These are phyloP conservation scores for Danionella cerebrum DNA, from an alignment of 2,113 vertebrate species.

Conservation along the genomic window DNA sequence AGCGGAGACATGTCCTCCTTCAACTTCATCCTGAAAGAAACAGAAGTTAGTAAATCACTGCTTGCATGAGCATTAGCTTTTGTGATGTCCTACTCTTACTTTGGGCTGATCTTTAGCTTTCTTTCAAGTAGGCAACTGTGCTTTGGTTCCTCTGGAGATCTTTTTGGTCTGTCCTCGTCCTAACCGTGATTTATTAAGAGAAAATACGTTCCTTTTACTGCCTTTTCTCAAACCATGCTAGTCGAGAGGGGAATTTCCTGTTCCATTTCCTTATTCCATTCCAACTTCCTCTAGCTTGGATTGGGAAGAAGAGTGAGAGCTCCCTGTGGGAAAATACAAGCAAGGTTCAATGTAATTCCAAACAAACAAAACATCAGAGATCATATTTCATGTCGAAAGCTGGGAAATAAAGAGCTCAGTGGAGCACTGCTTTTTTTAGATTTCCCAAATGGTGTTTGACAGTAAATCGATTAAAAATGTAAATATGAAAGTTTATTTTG, in stretches of 20 bases:
- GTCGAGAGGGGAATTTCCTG: neutral
- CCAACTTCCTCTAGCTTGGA: neutral
- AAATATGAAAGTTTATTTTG: too few relatives aligned
- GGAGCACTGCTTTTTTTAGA: too few relatives aligned
- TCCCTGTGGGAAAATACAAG: neutral
- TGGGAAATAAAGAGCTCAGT: too few relatives aligned
- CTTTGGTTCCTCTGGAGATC: neutral
- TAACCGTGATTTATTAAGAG: too few relatives aligned
- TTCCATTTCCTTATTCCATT: conserved; percentile 19
- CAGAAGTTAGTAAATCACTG: neutral
- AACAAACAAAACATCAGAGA: too few relatives aligned
- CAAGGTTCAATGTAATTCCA: too few relatives aligned
- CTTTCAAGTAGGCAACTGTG: neutral
- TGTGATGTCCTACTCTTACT: neutral
- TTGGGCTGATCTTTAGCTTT: neutral
- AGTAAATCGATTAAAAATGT: too few relatives aligned
- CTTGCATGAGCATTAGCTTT: neutral
- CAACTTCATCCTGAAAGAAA: conserved; percentile 75
- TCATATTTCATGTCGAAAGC: too few relatives aligned
- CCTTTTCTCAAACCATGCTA: neutral
- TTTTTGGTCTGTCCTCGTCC: neutral
- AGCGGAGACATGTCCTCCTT: conserved; percentile 89
- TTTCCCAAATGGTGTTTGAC: too few relatives aligned
- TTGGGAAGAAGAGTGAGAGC: neutral
- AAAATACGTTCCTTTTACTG: neutral